Base-by-base conservation (phyloP, 2,113 vertebrate species). In the Plecturocebus donacophilus region DNA sequence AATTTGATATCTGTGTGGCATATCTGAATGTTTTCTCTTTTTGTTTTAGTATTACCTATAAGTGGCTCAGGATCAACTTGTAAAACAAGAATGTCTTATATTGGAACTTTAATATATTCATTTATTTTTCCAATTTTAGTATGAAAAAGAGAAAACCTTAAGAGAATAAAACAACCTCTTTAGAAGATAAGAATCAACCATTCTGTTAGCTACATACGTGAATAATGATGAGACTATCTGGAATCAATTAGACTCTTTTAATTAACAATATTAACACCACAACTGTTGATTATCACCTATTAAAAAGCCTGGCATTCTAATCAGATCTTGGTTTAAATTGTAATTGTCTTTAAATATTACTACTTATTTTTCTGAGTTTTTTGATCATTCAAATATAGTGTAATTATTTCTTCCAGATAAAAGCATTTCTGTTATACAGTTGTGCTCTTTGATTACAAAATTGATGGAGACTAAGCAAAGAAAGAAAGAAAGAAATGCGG, bases 281-380 rank as follows among this genome's bases (percentile, higher is more conserved):
- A 87, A 76, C 1, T 32, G 16, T 91, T 90, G 87, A 83, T 94
- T 27, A 81, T 76, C 27, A 90, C 42, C 49, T 90, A 12, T 90
- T 91, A 94, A 95, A 95, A 73, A 84, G 11, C 4, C 70, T 75
- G 32, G 66, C 9, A 23, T 94, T 93, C 88, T 56, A 58, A 77
- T 87, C 14, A 93, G 38, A 84, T 77, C 47, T 87, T 77, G 3
- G 56, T 85, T 94, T 87, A 85, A 80, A n/a, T 80, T 87, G 1
- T 68, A 96, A 91, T 95, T 68, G 84, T 92, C 47, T 75, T 94
- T 91, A 97, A 91, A 89, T 95, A 80, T 79, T n/a, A 80, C 30
- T 90, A 64, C 6, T 79, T 96, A 32, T 85, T 96, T 80, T 82
- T 76, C 21, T 70, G 45, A 2, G 0, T 10, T 97, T 97, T 97